Base-by-base conservation (phyloP, 2,888 invertebrate genomes). In the Trichogramma evanescens region DNA sequence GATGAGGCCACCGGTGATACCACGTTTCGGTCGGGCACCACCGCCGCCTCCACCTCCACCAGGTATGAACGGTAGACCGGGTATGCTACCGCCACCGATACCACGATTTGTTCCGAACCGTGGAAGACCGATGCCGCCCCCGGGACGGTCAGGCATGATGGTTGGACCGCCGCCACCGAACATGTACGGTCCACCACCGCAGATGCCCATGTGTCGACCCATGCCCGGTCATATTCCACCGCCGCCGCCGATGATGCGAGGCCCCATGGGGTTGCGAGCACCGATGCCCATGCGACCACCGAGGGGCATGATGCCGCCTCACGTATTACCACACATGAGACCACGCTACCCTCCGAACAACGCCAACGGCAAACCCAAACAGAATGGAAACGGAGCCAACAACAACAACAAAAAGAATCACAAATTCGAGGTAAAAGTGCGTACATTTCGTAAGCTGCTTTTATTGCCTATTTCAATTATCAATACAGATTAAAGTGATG, bases 341-440 rank as follows among this genome's bases (percentile, higher is more conserved):
- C 73, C 73, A 4, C 69, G 74, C 56, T 74, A 69, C 48, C 68
- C 71, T 4, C 59, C 67, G 44, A 71, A 69, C 44, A 72, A 73
- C 49, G 67, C 69, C 1, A 71, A 67, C 50, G 58, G 66, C 59
- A 76, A 75, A 62, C 65, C 66, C 10, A 77, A 76, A 66, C 38
- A 38, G 43, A 26, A 26, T 26, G 26, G 26, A 26, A 26, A 26
- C 26, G 50, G 50, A 13, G 2, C 9, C 7, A 53, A 63, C 7
- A 64, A 68, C 41, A 72, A 67, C 62, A 71, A 67, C 52, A 77
- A 74, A 56, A 76, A 74, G 66, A 67, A 64, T 54, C 73, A 54
- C 66, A 76, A 74, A 66, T 63, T 74, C 0, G 74, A 77, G 69
- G 77, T 76, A 68, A n/a, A 43, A 26, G 26, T 26, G 8, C n/a